Conservation (phyloP, 2,797 vertebrate species). For the Adelosebastes latens region DNA sequence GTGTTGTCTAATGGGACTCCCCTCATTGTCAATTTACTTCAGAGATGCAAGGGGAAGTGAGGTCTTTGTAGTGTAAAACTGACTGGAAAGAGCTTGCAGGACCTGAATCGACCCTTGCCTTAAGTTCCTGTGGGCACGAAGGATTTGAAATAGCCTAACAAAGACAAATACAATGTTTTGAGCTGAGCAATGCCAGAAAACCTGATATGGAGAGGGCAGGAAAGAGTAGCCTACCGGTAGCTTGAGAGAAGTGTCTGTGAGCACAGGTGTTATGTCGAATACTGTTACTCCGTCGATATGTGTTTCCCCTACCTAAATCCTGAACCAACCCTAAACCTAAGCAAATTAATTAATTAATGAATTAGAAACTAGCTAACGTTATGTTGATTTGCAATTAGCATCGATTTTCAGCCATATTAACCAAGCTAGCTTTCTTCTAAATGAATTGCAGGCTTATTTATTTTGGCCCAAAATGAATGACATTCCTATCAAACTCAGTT, state of each 20-base stretch:
- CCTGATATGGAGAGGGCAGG: no score
- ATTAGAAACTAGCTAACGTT: no score
- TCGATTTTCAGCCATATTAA: neutral
- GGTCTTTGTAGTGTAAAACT: conserved; percentile 14
- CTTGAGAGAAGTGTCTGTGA: no score
- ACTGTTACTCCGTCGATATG: no score
- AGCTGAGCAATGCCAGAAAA: neutral
- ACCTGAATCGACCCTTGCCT: neutral
- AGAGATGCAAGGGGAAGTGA: neutral
- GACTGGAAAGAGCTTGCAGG: neutral
- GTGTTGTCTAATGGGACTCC: conserved; percentile 34
- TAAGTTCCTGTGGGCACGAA: neutral
- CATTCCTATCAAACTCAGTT: neutral
- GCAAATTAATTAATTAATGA: no score
- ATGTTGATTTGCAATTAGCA: neutral
- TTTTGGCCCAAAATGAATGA: neutral
- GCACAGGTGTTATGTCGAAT: no score
- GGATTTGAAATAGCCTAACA: neutral
- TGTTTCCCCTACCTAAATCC: no score
- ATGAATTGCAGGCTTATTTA: no score
- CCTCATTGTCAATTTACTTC: conserved; percentile 19
- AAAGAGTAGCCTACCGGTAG: no score
- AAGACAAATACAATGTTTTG: neutral
- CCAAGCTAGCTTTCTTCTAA: no score
- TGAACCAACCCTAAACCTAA: no score